Conservation (phyloP, 2,888 invertebrate species). For the Ectobius pallidus region DNA sequence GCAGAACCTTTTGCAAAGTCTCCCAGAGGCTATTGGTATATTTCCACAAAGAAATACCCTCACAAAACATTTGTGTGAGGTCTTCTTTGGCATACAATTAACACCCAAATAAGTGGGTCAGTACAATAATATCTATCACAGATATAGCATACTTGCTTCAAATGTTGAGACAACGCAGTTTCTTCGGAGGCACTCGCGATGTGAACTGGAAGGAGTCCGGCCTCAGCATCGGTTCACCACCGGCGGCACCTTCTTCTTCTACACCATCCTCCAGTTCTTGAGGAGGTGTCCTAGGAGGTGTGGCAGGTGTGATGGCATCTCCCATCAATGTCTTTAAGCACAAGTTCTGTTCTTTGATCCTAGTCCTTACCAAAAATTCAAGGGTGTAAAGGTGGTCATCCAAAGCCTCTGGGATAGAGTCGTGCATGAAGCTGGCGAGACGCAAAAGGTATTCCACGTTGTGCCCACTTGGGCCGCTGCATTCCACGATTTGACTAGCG, state of each 20-base stretch:
- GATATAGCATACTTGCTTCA: too few species aligned
- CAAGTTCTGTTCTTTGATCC: constrained; percentile 59
- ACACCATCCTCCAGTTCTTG: constrained; percentile 44
- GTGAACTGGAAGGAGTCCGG: constrained; percentile 69
- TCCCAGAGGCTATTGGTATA: too few species aligned
- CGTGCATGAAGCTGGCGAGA: constrained; percentile 81
- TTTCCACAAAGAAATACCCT: too few species aligned
- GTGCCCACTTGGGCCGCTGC: constrained; percentile 82
- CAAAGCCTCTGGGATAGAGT: constrained; percentile 73
- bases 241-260: constrained; percentile 45
- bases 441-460: constrained; percentile 89
- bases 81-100: too few species aligned
- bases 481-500: constrained; percentile 79
- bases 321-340: constrained; percentile 63
- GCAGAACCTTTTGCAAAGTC: too few species aligned
- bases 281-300: constrained; percentile 17
- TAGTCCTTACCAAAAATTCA: constrained; percentile 65
- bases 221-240: constrained; percentile 45
- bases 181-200: constrained; percentile 73
- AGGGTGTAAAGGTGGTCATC: constrained; percentile 81
- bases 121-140: too few species aligned
- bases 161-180: constrained; percentile 80
- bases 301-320: constrained; percentile 46
- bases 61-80: too few species aligned
- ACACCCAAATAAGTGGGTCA: too few species aligned